Base-by-base conservation (phyloP, 2,113 vertebrate species). In the Cynopterus brachyotis region DNA sequence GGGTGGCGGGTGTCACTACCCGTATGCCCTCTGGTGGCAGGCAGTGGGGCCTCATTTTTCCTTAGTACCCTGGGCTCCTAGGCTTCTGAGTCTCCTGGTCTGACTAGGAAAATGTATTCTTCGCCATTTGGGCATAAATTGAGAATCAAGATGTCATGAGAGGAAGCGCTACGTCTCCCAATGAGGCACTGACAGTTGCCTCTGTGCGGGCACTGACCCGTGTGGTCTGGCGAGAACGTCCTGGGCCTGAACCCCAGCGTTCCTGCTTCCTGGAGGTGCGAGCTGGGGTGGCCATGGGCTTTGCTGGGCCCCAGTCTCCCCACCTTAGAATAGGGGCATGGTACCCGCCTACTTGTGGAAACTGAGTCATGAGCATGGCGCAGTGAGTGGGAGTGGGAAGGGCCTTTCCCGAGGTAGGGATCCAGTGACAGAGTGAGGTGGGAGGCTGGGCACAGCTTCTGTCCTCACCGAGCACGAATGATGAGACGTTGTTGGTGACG, bases 11-110 rank as follows among this genome's bases (percentile, higher is more conserved):
- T 12, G 24, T 9, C 45, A 13, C 40, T 22, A 3, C 8, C 24
- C 6, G 0, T 19, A 24, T 57, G 78, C 69, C 69, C 45, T 37
- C 67, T 86, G 60, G 91, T 69, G 45, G 59, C 70, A 3, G 12
- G 37, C 1, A 0, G 47, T 24, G 10, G 78, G 67, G 67, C 37
- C 0, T 2, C 0, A 0, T 50, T 59, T 66, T 45, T 24, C 45
- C 55, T 20, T 4, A 30, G 30, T 15, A n/a, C 12, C 22, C 55
- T 16, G 40, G 24, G 55, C 30, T 28, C n/a, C 67, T 11, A 12
- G 26, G 32, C 7, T 6, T 22, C 45, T 13, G 9, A 35, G 50
- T 6, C 50, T 35, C 26, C 7, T 13, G 3, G 15, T 10, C 57
- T 30, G 32, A 37, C 32, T 20, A 35, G 37, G 32, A 37, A 79